phyloP scores from a whole-genome alignment of 2,888 invertebrate species.

The Lacanobia oleracea region DNA sequence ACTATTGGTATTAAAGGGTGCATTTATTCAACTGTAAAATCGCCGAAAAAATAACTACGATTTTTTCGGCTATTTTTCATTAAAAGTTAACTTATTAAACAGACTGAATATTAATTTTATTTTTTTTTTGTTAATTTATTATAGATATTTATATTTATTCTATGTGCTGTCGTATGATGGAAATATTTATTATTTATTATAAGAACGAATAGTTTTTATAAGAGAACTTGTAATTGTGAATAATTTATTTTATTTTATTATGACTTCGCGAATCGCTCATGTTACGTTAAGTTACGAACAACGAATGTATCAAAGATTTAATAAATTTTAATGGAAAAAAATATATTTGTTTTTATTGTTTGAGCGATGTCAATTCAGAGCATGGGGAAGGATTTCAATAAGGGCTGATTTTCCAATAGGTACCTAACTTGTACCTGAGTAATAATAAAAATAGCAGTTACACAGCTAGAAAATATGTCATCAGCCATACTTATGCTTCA shows the following conservation, averaged over 20 bases:
- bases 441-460: too few relatives aligned
- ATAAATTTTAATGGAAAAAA: slow-evolving; percentile 67
- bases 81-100: slow-evolving; percentile 69
- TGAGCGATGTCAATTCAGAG: background rate
- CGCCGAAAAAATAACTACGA: slow-evolving; percentile 73
- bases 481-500: too few relatives aligned
- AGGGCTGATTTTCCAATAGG: background rate
- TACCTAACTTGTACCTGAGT: too few relatives aligned
- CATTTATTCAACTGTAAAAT: slow-evolving; percentile 79
- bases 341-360: slow-evolving; percentile 17
- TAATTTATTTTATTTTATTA: slow-evolving; percentile 63
- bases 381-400: background rate
- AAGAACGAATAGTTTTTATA: slow-evolving; percentile 48
- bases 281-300: slow-evolving; percentile 68
- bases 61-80: slow-evolving; percentile 85
- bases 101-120: slow-evolving; percentile 82
- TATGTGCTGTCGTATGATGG: slow-evolving; percentile 55
- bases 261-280: slow-evolving; percentile 62
- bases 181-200: slow-evolving; percentile 59
- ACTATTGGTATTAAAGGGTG: slow-evolving; percentile 70
- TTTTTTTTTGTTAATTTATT: slow-evolving; percentile 81
- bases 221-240: slow-evolving; percentile 61
- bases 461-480: too few relatives aligned
- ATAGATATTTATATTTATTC: slow-evolving; percentile 76
- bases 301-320: slow-evolving; percentile 76